phyloP scores from a whole-genome alignment of 2,113 vertebrate species.

The Smithornis capensis region DNA sequence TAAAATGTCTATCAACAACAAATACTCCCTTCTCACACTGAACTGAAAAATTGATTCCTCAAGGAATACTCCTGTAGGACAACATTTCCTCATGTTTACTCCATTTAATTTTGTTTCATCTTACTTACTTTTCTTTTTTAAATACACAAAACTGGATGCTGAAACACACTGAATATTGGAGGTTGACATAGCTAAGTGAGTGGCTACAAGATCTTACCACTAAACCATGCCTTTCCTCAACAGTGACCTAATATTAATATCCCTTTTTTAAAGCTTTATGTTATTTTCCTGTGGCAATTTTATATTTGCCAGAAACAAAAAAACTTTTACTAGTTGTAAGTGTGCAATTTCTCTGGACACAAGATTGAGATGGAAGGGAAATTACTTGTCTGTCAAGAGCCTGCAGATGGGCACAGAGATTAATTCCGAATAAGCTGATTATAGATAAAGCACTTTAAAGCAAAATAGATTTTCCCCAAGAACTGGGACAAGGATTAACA shows the following conservation, averaged over 20 bases:
- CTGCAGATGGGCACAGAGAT: constrained; percentile 35
- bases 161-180: not conserved
- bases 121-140: not conserved
- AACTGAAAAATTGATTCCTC: not conserved
- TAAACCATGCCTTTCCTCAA: not conserved
- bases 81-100: not conserved
- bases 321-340: not conserved
- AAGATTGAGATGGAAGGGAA: not conserved
- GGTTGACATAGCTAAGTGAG: not conserved
- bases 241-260: not conserved
- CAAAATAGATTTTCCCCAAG: constrained; percentile 59
- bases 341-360: not conserved
- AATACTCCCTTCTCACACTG: not conserved
- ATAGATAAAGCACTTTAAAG: constrained; percentile 46
- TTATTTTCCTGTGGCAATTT: not conserved
- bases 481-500: constrained; percentile 64
- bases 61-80: not conserved
- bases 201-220: not conserved
- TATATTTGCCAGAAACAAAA: not conserved
- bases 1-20: not conserved
- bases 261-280: not conserved
- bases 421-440: constrained; percentile 52
- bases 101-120: not conserved
- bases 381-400: not conserved
- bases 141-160: not conserved